phyloP scores from a whole-genome alignment of 2,888 invertebrate genomes.

The Carabus problematicus region DNA sequence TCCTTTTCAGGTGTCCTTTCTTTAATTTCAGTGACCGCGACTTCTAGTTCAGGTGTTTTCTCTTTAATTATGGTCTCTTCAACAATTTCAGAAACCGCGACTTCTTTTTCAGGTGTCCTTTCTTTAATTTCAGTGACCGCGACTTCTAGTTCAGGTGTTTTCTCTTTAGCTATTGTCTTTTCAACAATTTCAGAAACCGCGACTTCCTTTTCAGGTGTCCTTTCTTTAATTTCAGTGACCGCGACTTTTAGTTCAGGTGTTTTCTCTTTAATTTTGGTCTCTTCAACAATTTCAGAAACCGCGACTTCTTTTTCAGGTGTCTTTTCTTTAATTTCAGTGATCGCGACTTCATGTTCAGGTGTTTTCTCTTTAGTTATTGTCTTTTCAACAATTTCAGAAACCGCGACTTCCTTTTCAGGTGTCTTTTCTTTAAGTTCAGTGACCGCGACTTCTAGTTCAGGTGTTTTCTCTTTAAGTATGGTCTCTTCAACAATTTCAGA shows the following conservation, averaged over 20 bases:
- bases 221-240: not conserved
- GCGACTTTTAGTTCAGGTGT: constrained; percentile 13
- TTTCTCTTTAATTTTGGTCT: not conserved
- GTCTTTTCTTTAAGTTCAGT: constrained; percentile 34
- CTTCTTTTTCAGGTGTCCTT: not conserved
- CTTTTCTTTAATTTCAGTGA: not conserved
- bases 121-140: not conserved
- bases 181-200: not conserved
- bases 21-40: not conserved
- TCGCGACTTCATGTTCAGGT: constrained; percentile 28
- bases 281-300: not conserved
- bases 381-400: not conserved
- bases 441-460: constrained; percentile 19
- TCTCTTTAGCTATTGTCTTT: not conserved
- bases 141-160: constrained; percentile 21
- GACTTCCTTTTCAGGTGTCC: not conserved
- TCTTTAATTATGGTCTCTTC: constrained; percentile 13
- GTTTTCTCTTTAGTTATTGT: not conserved
- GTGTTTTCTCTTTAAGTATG: too few species aligned
- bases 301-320: not conserved
- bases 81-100: not conserved
- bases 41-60: not conserved
- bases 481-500: too few species aligned
- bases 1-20: not conserved
- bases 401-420: constrained; percentile 27